Evolutionary conservation across 2,888 invertebrate species (phyloP), one percentile per base, ranked within the genome.

Genomic region (Aleiodes alternator): DNA sequence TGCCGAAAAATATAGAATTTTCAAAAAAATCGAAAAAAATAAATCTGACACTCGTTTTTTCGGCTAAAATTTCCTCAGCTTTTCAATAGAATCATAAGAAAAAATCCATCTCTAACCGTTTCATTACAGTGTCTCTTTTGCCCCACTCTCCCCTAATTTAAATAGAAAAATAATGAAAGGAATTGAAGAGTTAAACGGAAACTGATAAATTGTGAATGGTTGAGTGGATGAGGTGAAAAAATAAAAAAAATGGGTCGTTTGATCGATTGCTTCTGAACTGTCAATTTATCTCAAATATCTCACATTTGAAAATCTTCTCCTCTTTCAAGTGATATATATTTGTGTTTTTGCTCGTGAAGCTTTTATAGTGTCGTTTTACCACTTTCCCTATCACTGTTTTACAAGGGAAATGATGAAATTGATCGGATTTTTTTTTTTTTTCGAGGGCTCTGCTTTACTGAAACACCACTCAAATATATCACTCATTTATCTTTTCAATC

Each of bases 291-390:
- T 56, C 64, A 69, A 76, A 74, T 74, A 31, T 77, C 69, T 68
- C 43, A 43, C 43, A 43, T 48, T 66, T 61, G 31, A 51, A 48
- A 53, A 55, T 53, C 66, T 66, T 66, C 69, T 34, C 55, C 59
- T 61, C 16, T 73, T 53, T 66, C 14, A 51, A 55, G 12, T 11
- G n/a, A 29, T 50, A 31, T 50, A 31, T 72, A 57, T 56, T 53
- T 68, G 61, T 51, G 55, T 50, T 68, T 48, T 31, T 73, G 23
- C 38, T 61, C 68, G 38, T 68, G 51, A 68, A 57, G 74, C 80
- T 80, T 79, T 80, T 80, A 80, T 80, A 75, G 80, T 79, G 77
- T 80, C 80, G 72, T 75, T 77, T 80, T 80, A 79, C 80, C 61
- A 34, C 16, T 61, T 71, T 16, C 51, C 23, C 66, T 57, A 61